These are phyloP conservation scores for Actinopyga echinites DNA, from an alignment of 53 echinoderm and acorn worm species.

Conservation along the genomic window DNA sequence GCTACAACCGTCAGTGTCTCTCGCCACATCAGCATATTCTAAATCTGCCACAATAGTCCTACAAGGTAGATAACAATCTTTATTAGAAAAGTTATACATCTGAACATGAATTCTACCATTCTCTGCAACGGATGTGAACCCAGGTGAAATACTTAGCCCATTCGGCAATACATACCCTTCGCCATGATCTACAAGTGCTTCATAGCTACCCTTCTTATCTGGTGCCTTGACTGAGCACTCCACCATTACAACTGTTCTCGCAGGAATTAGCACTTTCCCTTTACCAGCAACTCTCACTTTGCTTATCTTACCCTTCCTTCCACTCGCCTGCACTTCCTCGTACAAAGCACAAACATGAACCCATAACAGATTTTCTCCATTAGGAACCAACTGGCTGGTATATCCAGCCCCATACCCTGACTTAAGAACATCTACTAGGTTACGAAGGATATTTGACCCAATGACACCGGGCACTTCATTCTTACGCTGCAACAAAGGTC, in stretches of 20 bases:
- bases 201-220: background rate
- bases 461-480: slow-evolving; percentile 58
- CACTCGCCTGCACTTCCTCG: slow-evolving; percentile 6
- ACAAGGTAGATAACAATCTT: background rate
- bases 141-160: background rate
- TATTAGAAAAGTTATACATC: background rate
- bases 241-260: background rate
- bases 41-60: background rate
- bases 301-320: background rate
- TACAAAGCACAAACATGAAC: slow-evolving; percentile 34
- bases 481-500: slow-evolving; percentile 47
- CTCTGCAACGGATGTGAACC: background rate
- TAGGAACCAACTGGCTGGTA: background rate
- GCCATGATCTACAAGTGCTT: background rate
- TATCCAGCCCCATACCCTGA: background rate
- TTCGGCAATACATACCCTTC: background rate
- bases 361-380: background rate
- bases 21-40: background rate
- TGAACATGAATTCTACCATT: background rate
- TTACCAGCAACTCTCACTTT: slow-evolving; percentile 38
- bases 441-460: slow-evolving; percentile 52
- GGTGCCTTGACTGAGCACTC: slow-evolving; percentile 40
- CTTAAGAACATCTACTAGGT: slow-evolving; percentile 16
- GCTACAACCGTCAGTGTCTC: background rate
- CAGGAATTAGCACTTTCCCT: slow-evolving; percentile 33